Evolutionary conservation across 2,888 invertebrate genomes (phyloP).

Genomic region (Tipula vernalis): DNA sequence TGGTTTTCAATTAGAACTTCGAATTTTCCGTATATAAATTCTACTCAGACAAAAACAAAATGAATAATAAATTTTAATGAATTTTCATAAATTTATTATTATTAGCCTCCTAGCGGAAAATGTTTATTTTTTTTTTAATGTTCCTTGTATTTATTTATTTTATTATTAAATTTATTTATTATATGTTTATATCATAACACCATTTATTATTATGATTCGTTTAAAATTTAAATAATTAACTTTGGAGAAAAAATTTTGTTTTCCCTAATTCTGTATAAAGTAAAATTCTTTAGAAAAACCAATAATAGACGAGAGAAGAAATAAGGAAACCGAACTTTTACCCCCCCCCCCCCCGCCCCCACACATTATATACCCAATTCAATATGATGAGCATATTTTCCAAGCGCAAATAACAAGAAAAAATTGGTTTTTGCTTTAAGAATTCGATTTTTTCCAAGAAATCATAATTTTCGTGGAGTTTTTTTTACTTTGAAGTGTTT

Average conservation of each 20-base stretch:
- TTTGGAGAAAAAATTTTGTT: not conserved
- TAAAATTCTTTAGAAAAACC: not conserved
- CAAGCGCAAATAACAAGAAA: not conserved
- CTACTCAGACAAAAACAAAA: not conserved
- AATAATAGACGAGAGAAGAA: not conserved
- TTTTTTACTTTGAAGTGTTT: not conserved
- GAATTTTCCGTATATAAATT: not conserved
- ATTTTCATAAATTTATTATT: not conserved
- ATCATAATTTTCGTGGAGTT: not conserved
- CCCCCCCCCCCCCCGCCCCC: not conserved
- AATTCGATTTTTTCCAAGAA: not conserved
- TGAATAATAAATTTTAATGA: constrained; percentile 4
- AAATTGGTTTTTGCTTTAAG: not conserved
- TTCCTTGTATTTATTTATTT: not conserved
- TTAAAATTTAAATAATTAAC: not conserved
- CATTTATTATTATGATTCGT: not conserved
- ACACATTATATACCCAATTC: not conserved
- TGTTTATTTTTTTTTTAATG: not conserved
- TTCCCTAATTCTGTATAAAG: not conserved
- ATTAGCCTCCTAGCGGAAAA: not conserved
- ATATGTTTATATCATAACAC: not conserved
- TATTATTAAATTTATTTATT: not conserved
- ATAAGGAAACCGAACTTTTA: not conserved
- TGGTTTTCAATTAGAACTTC: not conserved
- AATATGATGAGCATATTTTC: not conserved